phyloP scores from a whole-genome alignment of 2,797 vertebrate genomes.

The Fringilla coelebs region DNA sequence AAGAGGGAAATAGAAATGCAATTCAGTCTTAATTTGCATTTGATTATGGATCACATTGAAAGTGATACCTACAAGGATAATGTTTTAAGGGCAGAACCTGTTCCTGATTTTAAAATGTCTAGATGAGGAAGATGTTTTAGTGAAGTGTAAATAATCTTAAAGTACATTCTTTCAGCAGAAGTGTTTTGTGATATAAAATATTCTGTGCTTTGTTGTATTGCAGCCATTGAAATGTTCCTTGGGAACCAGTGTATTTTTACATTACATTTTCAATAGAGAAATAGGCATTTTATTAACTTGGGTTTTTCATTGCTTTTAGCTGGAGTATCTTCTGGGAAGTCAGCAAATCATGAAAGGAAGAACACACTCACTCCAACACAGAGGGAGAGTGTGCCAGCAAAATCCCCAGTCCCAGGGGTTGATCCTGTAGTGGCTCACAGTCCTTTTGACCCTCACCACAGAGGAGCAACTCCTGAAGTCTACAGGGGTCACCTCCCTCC shows the following conservation, averaged over 20 bases:
- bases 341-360: slow-evolving; percentile 90
- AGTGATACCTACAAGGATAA: not conserved
- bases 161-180: not conserved
- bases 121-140: not conserved
- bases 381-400: slow-evolving; percentile 88
- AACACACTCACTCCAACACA: slow-evolving; percentile 90
- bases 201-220: not conserved
- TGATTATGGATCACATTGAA: not conserved
- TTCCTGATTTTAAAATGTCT: not conserved
- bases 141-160: not conserved
- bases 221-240: not conserved
- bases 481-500: slow-evolving; percentile 88
- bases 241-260: not conserved
- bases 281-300: not conserved
- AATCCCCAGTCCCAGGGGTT: slow-evolving; percentile 89
- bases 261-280: not conserved
- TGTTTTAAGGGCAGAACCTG: not conserved
- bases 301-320: slow-evolving; percentile 61
- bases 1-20: not conserved
- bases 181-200: not conserved
- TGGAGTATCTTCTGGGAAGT: slow-evolving; percentile 84
- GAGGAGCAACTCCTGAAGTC: slow-evolving; percentile 84
- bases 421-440: slow-evolving; percentile 89
- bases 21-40: not conserved
- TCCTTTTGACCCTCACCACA: slow-evolving; percentile 92